phyloP scores from a whole-genome alignment of 2,797 vertebrate species.

The Hypotaenidia philippensis region DNA sequence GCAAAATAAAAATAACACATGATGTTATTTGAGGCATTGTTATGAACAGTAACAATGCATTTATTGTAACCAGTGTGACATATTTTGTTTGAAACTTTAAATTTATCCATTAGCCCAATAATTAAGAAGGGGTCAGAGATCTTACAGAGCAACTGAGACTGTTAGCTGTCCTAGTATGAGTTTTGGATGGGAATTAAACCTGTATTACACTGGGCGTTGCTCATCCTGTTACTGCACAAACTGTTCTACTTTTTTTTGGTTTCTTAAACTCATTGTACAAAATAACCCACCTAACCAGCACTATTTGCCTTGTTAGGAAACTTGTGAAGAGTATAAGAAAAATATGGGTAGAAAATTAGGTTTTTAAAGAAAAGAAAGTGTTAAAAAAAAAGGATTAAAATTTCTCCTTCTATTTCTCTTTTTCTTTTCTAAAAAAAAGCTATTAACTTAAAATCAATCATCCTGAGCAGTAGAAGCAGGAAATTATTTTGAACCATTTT shows the following conservation, averaged over 20 bases:
- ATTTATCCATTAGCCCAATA: not conserved
- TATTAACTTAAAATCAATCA: not conserved
- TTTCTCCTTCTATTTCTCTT: not conserved
- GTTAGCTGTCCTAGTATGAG: not conserved
- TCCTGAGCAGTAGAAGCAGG: not conserved
- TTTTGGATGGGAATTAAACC: not conserved
- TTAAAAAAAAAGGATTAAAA: not conserved
- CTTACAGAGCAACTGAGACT: not conserved
- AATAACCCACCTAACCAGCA: not conserved
- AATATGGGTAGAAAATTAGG: accelerated
- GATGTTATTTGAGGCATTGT: no score
- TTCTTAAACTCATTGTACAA: not conserved
- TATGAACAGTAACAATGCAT: no score
- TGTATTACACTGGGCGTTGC: not conserved
- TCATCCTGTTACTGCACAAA: not conserved
- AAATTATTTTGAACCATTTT: not conserved
- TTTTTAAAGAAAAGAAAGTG: not conserved
- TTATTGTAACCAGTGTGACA: not conserved
- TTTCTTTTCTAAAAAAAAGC: not conserved
- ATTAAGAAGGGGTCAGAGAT: not conserved
- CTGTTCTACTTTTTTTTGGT: not conserved
- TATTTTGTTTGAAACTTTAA: not conserved
- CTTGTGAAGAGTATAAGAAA: not conserved
- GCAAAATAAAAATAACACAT: no score
- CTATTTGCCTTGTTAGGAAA: not conserved